A percentile compares a stretch with the other conserved stretches of the same genome.
Conservation (phyloP, 2,113 vertebrate species). For the Mesitornis unicolor region DNA sequence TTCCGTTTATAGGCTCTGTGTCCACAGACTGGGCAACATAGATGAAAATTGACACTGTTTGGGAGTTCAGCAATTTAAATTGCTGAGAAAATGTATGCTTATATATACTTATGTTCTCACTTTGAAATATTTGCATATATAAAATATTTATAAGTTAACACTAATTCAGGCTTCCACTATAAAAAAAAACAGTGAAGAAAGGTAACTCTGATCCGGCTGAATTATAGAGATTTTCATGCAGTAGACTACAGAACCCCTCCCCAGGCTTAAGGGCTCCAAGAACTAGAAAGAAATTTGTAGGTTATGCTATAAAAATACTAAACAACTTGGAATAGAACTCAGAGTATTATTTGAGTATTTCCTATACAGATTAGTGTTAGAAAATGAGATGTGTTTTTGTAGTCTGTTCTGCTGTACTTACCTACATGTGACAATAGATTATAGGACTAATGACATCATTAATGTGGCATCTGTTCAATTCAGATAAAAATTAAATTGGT, state of each 20-base stretch:
- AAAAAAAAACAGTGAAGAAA: not conserved
- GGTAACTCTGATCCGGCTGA: not conserved
- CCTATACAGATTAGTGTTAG: not conserved
- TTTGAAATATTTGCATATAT: not conserved
- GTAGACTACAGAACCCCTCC: not conserved
- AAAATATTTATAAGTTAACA: not conserved
- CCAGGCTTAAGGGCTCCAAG: not conserved
- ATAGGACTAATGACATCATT: not conserved
- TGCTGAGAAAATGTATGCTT: not conserved
- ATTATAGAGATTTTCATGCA: not conserved
- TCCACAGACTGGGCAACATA: not conserved
- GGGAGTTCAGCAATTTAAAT: not conserved
- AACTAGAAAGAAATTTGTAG: not conserved
- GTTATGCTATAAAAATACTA: not conserved
- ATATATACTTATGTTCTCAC: not conserved
- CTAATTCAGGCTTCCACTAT: not conserved
- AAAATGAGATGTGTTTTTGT: not conserved
- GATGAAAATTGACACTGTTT: not conserved
- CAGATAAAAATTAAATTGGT: not conserved
- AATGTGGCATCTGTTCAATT: not conserved
- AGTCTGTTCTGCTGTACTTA: not conserved
- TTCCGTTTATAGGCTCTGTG: not conserved
- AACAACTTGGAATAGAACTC: not conserved
- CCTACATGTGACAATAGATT: not conserved
- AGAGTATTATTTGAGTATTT: not conserved